Evolutionary conservation across 2,888 invertebrate genomes (phyloP).

Genomic region (Rutpela maculata): DNA sequence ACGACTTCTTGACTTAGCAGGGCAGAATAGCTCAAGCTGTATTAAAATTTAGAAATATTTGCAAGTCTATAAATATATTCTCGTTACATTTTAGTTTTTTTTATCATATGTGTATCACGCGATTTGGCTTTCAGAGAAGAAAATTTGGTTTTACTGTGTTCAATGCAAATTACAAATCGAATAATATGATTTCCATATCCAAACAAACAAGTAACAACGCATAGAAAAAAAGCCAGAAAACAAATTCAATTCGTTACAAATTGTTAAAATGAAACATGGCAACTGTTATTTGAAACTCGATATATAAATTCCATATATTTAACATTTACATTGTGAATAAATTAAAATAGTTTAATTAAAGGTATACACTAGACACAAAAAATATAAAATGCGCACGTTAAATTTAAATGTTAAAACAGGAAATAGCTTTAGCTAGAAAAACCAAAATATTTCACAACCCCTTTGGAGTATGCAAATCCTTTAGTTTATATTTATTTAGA

Average conservation of each 20-base stretch:
- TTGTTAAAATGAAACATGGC: slow-evolving; percentile 24
- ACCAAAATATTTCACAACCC: slow-evolving; percentile 7
- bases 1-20: too few species aligned
- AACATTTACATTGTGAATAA: slow-evolving; percentile 20
- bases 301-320: slow-evolving; percentile 29
- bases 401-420: slow-evolving; percentile 31
- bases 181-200: slow-evolving; percentile 26
- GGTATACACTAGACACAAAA: slow-evolving; percentile 18
- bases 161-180: slow-evolving; percentile 32
- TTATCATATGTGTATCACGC: slow-evolving; percentile 54
- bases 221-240: not conserved
- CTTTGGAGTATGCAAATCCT: not conserved
- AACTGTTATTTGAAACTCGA: slow-evolving; percentile 25
- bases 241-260: not conserved
- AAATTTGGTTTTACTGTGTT: slow-evolving; percentile 44
- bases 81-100: slow-evolving; percentile 52
- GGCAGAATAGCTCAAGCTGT: too few species aligned
- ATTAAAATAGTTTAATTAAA: slow-evolving; percentile 33
- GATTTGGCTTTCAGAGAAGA: slow-evolving; percentile 49
- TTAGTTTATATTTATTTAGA: slow-evolving; percentile 1
- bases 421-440: slow-evolving; percentile 30
- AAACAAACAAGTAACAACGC: not conserved
- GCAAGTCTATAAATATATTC: slow-evolving; percentile 47
- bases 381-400: slow-evolving; percentile 10
- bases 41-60: too few species aligned